These are phyloP conservation scores for Betta splendens DNA, from an alignment of 2,797 vertebrate species.

Conservation along the genomic window DNA sequence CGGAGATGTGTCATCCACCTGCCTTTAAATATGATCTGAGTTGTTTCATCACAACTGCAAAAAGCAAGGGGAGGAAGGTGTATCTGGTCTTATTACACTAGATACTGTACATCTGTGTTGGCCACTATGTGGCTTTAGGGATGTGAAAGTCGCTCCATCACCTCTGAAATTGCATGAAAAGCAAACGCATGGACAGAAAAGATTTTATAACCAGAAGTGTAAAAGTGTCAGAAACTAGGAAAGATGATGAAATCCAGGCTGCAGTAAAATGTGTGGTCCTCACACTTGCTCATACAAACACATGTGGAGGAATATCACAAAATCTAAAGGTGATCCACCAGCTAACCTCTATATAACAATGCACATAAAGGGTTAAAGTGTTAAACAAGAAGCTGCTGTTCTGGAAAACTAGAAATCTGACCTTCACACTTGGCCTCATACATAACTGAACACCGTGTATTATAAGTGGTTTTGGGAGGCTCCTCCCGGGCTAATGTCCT, in stretches of 20 bases:
- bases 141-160: background rate
- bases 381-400: background rate
- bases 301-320: background rate
- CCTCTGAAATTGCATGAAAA: background rate
- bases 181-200: background rate
- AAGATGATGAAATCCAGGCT: background rate
- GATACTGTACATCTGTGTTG: background rate
- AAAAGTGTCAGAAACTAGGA: background rate
- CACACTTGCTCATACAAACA: no score
- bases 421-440: background rate
- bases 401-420: background rate
- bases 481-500: background rate
- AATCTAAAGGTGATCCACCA: background rate
- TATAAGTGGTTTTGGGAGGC: background rate
- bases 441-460: background rate
- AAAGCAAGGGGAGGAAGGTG: background rate
- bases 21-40: constrained; percentile 19
- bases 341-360: no score
- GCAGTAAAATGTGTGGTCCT: no score
- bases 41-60: constrained; percentile 3
- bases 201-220: background rate
- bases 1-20: background rate
- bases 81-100: constrained; percentile 1
- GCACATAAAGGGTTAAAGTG: no score
- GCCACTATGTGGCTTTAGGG: background rate